Conservation (phyloP, 2,113 vertebrate genomes). For the Butastur rufipennis region DNA sequence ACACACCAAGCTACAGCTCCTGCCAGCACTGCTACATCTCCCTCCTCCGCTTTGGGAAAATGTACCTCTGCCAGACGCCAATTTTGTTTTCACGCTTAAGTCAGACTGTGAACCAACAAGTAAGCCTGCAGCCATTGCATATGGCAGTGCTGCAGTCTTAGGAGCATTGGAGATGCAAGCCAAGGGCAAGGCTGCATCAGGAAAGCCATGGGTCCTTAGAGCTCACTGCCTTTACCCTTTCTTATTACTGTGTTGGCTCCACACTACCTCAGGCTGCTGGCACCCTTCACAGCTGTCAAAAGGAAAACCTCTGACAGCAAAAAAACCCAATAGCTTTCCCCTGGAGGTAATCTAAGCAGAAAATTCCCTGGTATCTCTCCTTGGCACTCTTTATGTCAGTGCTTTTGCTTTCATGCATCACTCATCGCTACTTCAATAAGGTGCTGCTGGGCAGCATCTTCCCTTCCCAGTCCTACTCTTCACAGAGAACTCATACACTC, state of each 20-base stretch:
- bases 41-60: neutral
- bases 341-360: neutral
- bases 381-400: neutral
- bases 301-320: neutral
- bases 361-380: neutral
- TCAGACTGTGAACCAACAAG: neutral
- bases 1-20: neutral
- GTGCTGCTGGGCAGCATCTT: neutral
- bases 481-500: no score
- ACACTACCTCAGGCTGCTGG: rapidly evolving
- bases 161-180: neutral
- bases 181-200: neutral
- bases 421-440: neutral
- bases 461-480: neutral
- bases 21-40: neutral
- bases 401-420: neutral
- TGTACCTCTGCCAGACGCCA: neutral
- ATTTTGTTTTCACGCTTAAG: neutral
- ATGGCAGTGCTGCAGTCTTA: neutral
- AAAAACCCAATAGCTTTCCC: neutral
- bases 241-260: neutral
- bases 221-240: no score
- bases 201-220: neutral
- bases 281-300: neutral
- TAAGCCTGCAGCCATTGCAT: rapidly evolving